A percentile compares a stretch with the other conserved stretches of the same genome.
Conservation (phyloP, 2,113 vertebrate genomes). For the Takifugu bimaculatus region DNA sequence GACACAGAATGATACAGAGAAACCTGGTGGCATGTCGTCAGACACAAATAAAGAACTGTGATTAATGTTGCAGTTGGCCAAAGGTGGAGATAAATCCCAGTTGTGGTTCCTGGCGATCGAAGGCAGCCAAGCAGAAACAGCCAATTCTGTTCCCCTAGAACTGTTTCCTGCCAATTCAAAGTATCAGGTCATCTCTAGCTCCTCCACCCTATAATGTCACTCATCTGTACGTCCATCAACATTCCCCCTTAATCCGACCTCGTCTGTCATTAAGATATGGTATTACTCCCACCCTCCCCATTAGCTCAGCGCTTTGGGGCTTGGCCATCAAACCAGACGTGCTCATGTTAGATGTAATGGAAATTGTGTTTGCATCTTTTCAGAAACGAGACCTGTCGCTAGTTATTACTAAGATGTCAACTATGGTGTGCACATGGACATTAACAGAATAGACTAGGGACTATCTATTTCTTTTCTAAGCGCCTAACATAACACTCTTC, state of each 20-base stretch:
- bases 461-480: background rate
- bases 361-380: constrained; percentile 35
- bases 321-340: constrained; percentile 30
- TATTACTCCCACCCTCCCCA: constrained; percentile 35
- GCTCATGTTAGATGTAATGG: constrained; percentile 46
- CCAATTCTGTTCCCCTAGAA: constrained; percentile 1
- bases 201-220: constrained; percentile 16
- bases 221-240: constrained; percentile 61
- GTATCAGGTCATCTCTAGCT: constrained; percentile 17
- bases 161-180: background rate
- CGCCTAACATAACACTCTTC: no score
- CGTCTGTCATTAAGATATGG: constrained; percentile 64
- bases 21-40: constrained; percentile 32
- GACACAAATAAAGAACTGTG: constrained; percentile 10
- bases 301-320: constrained; percentile 38
- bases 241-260: constrained; percentile 48
- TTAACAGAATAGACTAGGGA: background rate
- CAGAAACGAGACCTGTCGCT: constrained; percentile 4
- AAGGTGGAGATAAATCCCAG: constrained; percentile 10
- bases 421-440: constrained; percentile 1
- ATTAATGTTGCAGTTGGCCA: constrained; percentile 48
- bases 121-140: background rate
- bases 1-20: constrained; percentile 18
- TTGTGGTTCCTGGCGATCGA: constrained; percentile 16
- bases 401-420: background rate